phyloP scores from a whole-genome alignment of 2,888 invertebrate species.

The Pollenia amentaria region DNA sequence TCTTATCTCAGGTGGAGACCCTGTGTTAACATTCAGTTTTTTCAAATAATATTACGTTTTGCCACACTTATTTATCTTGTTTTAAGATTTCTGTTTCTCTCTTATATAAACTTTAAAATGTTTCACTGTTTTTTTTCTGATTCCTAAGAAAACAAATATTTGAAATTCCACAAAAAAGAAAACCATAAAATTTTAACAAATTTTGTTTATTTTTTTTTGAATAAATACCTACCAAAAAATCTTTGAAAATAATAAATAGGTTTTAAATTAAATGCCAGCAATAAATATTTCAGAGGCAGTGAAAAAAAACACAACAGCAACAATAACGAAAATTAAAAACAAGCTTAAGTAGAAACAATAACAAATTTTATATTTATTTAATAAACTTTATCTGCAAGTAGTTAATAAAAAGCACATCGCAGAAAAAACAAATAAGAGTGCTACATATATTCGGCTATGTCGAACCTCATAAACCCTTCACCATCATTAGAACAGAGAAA shows the following conservation, averaged over 20 bases:
- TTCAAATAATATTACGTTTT: no score
- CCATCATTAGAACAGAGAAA: no score
- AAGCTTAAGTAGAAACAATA: conserved; percentile 46
- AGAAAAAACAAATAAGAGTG: no score
- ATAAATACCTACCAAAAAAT: background rate
- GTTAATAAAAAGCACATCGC: background rate
- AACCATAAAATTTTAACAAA: conserved; percentile 40
- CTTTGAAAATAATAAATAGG: background rate
- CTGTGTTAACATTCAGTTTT: no score
- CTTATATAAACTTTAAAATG: background rate
- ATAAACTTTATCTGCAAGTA: conserved; percentile 42
- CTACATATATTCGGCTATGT: no score
- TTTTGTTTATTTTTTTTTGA: conserved; percentile 30
- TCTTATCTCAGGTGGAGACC: no score
- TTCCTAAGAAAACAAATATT: conserved; percentile 59
- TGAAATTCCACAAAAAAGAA: conserved; percentile 47
- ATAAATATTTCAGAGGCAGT: conserved; percentile 58
- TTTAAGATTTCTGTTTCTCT: background rate
- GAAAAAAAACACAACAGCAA: conserved; percentile 16
- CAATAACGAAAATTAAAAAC: conserved; percentile 15
- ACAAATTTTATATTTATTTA: conserved; percentile 36
- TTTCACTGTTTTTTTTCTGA: conserved; percentile 7
- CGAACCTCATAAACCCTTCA: no score
- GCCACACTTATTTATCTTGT: conserved; percentile 9
- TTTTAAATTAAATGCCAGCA: conserved; percentile 39